Conservation (phyloP, 2,888 invertebrate species). For the Mantis religiosa region DNA sequence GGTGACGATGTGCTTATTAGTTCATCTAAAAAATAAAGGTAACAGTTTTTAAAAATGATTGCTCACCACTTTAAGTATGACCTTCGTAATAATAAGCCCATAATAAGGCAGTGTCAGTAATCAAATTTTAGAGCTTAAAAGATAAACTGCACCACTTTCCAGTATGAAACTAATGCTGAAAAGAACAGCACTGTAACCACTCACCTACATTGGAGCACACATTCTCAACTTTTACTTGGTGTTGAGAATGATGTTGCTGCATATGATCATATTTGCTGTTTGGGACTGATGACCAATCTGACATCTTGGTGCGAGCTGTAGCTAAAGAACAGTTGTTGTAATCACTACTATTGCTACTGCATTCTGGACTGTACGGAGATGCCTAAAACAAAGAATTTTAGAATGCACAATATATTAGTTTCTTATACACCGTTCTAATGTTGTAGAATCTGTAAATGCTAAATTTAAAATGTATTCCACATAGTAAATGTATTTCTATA, state of each 20-base stretch:
- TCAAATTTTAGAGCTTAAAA: too few species aligned
- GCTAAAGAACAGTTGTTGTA: slow-evolving; percentile 28
- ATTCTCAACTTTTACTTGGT: neutral
- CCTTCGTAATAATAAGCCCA: too few species aligned
- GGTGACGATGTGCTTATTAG: too few species aligned
- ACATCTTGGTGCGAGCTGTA: slow-evolving; percentile 19
- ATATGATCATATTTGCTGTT: neutral
- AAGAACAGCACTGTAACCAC: neutral
- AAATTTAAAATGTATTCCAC: too few species aligned
- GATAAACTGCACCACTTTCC: too few species aligned
- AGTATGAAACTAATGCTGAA: neutral
- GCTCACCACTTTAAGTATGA: too few species aligned
- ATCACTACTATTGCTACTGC: slow-evolving; percentile 54
- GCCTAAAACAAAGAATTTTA: slow-evolving; percentile 41
- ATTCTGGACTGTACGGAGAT: slow-evolving; percentile 56
- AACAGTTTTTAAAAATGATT: too few species aligned
- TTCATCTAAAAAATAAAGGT: too few species aligned
- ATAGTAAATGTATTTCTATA: too few species aligned
- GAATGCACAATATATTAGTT: neutral
- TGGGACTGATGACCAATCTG: slow-evolving; percentile 16
- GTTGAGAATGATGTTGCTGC: neutral
- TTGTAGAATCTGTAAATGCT: too few species aligned
- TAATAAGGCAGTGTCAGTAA: too few species aligned
- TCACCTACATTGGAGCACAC: neutral
- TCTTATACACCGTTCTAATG: too few species aligned